Base-by-base conservation (phyloP, 2,113 vertebrate species). In the Oncorhynchus nerka region DNA sequence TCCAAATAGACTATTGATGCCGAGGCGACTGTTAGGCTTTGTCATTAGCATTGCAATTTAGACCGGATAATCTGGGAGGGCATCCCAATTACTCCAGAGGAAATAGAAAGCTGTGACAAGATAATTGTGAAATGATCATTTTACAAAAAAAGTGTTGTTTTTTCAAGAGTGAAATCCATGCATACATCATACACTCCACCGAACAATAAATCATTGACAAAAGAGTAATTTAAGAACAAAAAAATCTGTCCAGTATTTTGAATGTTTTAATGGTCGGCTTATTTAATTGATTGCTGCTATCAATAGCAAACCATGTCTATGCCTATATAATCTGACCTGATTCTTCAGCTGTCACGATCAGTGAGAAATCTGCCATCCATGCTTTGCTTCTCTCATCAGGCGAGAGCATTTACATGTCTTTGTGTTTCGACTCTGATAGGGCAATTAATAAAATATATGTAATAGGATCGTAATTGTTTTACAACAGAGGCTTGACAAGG, bases 1-100 rank as follows among this genome's bases (percentile, higher is more conserved):
- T 96, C 95, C 93, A 97, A 97, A 97, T 97, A 95, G 95, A 94
- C 94, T 96, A 97, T 96, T 96, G 97, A 98, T 95, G 95, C 90
- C 75, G 92, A 83, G 86, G 51, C 95, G 95, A 96, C 95, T 96
- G 96, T 96, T 96, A 93, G 96, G 95, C 95, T 95, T 96, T 96
- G 94, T 98, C 97, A 98, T 97, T 94, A 96, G 93, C 93, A 95
- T 95, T 95, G 94, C 94, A 96, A 95, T 96, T 95, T 97, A 95
- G 93, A 95, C 80, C 88, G 91, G 93, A 92, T 93, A 92, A 93
- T 93, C 91, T 86, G 87, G 87, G 79, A 71, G 90, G 91, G 93
- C 94, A 90, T 94, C 93, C 90, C 95, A 96, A 93, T 97, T 95
- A 95, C 94, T 94, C 93, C 93, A 92, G 90, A 90, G 92, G 93